Evolutionary conservation across 2,113 vertebrate genomes (phyloP).

Genomic region (Leucosticte australis): DNA sequence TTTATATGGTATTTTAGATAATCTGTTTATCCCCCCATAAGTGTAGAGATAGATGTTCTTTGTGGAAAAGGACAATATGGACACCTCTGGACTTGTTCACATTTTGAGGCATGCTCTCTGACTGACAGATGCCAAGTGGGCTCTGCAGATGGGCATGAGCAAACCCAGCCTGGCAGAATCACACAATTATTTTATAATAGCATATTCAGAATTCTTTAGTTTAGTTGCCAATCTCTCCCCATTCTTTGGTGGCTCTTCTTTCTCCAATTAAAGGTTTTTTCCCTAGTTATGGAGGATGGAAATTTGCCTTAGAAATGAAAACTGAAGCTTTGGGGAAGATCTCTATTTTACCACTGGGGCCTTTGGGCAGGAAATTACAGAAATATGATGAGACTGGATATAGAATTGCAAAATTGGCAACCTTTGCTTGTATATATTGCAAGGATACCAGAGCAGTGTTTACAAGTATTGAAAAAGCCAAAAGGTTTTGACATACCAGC

Average conservation of each 20-base stretch:
- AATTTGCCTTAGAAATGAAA: background rate
- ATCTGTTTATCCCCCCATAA: background rate
- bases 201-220: background rate
- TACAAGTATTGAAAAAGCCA: background rate
- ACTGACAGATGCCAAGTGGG: background rate
- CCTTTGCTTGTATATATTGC: background rate
- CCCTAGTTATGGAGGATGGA: background rate
- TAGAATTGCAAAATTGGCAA: slow-evolving; percentile 27
- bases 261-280: background rate
- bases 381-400: background rate
- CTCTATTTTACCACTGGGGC: background rate
- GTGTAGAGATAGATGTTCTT: background rate
- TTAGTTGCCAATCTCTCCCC: background rate
- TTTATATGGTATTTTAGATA: background rate
- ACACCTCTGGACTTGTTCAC: background rate
- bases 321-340: background rate
- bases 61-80: background rate
- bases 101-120: background rate
- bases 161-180: background rate
- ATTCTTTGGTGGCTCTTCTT: background rate
- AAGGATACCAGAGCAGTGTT: background rate
- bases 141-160: background rate
- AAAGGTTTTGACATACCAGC: slow-evolving; percentile 5
- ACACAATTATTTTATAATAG: background rate
- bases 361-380: background rate